A percentile compares a stretch with the other conserved stretches of the same genome.
Conservation (phyloP, 2,888 invertebrate genomes). For the Agrotis puta region DNA sequence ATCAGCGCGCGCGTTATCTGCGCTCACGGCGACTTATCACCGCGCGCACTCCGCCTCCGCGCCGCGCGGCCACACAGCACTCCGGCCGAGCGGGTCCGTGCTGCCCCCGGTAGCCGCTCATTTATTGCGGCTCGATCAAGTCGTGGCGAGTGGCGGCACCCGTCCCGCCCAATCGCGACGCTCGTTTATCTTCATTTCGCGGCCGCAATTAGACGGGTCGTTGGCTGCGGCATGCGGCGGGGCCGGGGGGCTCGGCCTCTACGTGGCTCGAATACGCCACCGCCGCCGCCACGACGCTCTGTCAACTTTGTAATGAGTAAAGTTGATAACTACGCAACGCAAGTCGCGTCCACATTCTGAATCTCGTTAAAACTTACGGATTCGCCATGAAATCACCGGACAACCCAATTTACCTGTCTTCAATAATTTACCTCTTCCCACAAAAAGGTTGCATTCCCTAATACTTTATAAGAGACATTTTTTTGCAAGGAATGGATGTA, state of each 20-base stretch:
- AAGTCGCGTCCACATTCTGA: slow-evolving; percentile 83
- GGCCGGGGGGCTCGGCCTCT: slow-evolving; percentile 77
- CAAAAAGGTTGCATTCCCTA: slow-evolving; percentile 10
- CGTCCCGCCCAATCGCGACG: slow-evolving; percentile 92
- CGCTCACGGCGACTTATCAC: slow-evolving; percentile 89
- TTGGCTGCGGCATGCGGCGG: slow-evolving; percentile 86
- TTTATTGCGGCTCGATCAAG: slow-evolving; percentile 82
- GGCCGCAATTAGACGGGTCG: slow-evolving; percentile 93
- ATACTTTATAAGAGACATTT: slow-evolving; percentile 9
- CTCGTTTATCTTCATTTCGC: slow-evolving; percentile 94
- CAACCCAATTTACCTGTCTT: slow-evolving; percentile 60
- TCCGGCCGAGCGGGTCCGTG: slow-evolving; percentile 72
- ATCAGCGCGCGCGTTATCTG: slow-evolving; percentile 89
- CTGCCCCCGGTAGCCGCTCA: slow-evolving; percentile 74
- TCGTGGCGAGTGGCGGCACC: slow-evolving; percentile 76
- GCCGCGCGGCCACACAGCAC: slow-evolving; percentile 76
- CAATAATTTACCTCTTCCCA: slow-evolving; percentile 39
- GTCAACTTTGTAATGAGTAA: slow-evolving; percentile 91
- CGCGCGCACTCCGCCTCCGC: slow-evolving; percentile 68
- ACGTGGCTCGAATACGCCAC: slow-evolving; percentile 87
- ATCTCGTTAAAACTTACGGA: slow-evolving; percentile 84
- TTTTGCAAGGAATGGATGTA: not conserved
- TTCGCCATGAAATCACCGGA: slow-evolving; percentile 55
- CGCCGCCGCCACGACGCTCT: slow-evolving; percentile 75
- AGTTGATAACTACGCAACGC: slow-evolving; percentile 89